Base-by-base conservation (phyloP, 30 jellyfish, hydroid and myxozoan genomes). In the Chrysaora quinquecirrha region DNA sequence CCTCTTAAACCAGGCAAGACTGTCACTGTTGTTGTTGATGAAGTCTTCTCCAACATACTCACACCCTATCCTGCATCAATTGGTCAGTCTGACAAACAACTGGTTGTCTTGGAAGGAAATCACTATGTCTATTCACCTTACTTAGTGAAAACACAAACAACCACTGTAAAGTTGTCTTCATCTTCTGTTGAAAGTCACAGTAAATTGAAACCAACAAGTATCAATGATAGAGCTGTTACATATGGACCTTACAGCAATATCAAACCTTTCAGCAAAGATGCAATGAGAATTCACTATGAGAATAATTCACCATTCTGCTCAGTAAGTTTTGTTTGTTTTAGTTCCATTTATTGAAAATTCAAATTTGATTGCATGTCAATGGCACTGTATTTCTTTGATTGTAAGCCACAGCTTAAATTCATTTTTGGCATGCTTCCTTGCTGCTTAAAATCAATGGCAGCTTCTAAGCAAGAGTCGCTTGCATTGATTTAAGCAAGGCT, bases 71-170 rank as follows among this genome's bases (percentile, higher is more conserved):
- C 98, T 68, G 80, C 93, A 60, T 65, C 90, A 14, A 87, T 93
- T 74, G 96, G 94, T 14, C 98, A 93, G 80, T 80, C 97, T 9
- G 98, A 87, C n/a, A 87, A 93, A 82, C 98, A 93, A 70, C 86
- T 83, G 20, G 97, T 93, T 38, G 76, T 93, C 19, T 87, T 65
- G 48, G 84, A 86, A 38, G 97, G 94, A 52, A 87, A 93, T 70
- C 89, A 95, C 64, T 85, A 75, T 56, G 75, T 93, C 49, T 83
- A 54, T 30, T 80, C 97, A 43, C 97, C 97, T 2, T 93, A 93
- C 65, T 22, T 18, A 23, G 90, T 87, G 38, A 83, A 74, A 70
- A 34, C 79, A 1, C 98, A 93, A 74, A 86, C 96, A 72, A 93
- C 98, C 65, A 86, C 93, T 60, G 97, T 87, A 38, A 93, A 87